Evolutionary conservation across 2,797 vertebrate species (phyloP).

Genomic region (Prionace glauca): DNA sequence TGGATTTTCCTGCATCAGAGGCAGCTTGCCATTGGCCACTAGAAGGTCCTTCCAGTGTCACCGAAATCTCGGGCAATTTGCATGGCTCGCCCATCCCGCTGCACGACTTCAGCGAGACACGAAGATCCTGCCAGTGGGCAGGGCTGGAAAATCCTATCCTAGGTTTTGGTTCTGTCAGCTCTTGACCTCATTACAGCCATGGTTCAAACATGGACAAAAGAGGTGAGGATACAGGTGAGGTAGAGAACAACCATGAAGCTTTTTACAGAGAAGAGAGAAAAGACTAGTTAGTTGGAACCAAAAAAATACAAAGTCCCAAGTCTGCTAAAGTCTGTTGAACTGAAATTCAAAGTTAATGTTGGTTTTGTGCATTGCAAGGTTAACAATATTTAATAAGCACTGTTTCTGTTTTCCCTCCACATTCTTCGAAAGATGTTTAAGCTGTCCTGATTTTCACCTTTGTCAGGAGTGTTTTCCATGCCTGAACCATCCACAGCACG

Average conservation of each 20-base stretch:
- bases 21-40: too few relatives aligned
- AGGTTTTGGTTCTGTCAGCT: too few relatives aligned
- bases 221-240: too few relatives aligned
- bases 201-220: too few relatives aligned
- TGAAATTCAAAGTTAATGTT: background rate
- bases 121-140: too few relatives aligned
- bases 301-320: background rate
- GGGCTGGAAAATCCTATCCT: too few relatives aligned
- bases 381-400: background rate
- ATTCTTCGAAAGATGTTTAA: constrained; percentile 51
- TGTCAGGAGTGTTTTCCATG: constrained; percentile 56
- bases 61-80: too few relatives aligned
- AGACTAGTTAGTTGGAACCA: background rate
- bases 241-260: background rate
- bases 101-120: too few relatives aligned
- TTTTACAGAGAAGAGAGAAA: background rate
- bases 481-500: constrained; percentile 53
- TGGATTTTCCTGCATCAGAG: too few relatives aligned
- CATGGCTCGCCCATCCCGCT: too few relatives aligned
- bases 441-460: constrained; percentile 57
- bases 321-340: background rate
- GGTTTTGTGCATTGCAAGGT: background rate
- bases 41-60: too few relatives aligned
- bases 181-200: too few relatives aligned
- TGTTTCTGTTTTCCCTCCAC: constrained; percentile 37